Conservation (phyloP, 2,113 vertebrate species). For the Trematomus loennbergii region DNA sequence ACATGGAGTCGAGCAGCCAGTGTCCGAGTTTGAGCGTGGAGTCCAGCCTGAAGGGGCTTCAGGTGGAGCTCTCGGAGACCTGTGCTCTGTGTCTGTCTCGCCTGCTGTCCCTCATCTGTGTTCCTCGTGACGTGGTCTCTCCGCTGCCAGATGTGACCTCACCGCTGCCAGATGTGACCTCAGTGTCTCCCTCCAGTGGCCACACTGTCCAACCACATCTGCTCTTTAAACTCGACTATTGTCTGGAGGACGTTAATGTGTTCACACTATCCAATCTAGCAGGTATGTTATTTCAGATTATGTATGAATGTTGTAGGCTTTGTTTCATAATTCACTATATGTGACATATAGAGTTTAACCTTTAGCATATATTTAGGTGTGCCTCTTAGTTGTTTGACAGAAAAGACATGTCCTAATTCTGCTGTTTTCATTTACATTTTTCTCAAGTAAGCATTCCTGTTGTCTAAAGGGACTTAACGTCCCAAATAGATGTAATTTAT, state of each 20-base stretch:
- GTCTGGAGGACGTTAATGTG: constrained; percentile 92
- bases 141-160: constrained; percentile 33
- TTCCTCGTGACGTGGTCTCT: neutral
- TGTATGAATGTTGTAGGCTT: neutral
- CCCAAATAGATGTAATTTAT: neutral
- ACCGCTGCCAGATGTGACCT: constrained; percentile 32
- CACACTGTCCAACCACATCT: constrained; percentile 64
- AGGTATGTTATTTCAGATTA: constrained; percentile 78
- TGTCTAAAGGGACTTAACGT: neutral
- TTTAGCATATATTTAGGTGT: neutral
- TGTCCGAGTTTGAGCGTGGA: constrained; percentile 87
- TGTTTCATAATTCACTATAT: neutral
- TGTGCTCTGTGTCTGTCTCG: constrained; percentile 93
- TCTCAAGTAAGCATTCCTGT: neutral
- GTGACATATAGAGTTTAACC: neutral
- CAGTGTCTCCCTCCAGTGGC: constrained; percentile 46
- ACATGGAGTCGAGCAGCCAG: constrained; percentile 80
- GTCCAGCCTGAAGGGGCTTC: constrained; percentile 91
- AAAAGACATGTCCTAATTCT: neutral
- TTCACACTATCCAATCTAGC: constrained; percentile 92
- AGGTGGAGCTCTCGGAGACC: constrained; percentile 93
- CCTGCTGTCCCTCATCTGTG: constrained; percentile 85
- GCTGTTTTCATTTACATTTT: neutral
- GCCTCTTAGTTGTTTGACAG: neutral
- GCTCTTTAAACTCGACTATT: constrained; percentile 91